Conservation (phyloP, 2,113 vertebrate species). For the Xyliphius kryptos region DNA sequence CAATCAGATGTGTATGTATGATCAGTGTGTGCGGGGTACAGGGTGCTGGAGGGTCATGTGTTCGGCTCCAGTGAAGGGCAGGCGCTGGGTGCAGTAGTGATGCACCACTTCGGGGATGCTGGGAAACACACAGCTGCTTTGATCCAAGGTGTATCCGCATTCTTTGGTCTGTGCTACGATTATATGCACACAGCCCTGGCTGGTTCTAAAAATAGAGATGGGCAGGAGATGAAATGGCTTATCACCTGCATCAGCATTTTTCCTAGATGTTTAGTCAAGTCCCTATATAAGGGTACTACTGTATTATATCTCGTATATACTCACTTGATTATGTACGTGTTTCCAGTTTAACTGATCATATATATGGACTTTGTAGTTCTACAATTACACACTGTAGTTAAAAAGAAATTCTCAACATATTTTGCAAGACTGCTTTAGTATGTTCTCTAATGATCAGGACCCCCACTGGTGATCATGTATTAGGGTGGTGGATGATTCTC, state of each 20-base stretch:
- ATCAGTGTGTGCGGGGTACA: conserved; percentile 61
- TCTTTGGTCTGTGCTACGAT: conserved; percentile 94
- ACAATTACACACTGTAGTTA: too few relatives aligned
- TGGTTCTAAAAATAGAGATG: conserved; percentile 69
- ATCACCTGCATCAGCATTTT: conserved; percentile 17
- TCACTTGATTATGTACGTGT: too few relatives aligned
- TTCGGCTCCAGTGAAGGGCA: conserved; percentile 90
- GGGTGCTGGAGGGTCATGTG: conserved; percentile 91
- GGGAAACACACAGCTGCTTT: conserved; percentile 81
- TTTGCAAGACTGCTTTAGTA: too few relatives aligned
- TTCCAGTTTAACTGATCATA: too few relatives aligned
- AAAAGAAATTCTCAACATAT: too few relatives aligned
- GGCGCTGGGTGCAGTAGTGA: conserved; percentile 80
- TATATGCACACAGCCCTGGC: conserved; percentile 94
- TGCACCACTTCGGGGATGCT: conserved; percentile 86
- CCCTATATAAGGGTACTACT: too few relatives aligned
- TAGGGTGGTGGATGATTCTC: too few relatives aligned
- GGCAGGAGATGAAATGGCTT: not conserved
- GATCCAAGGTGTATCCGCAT: conserved; percentile 82
- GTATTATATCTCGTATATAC: too few relatives aligned
- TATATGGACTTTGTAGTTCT: too few relatives aligned
- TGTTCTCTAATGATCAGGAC: too few relatives aligned
- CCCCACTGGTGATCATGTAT: too few relatives aligned
- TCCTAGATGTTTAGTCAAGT: too few relatives aligned
- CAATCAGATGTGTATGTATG: not conserved